Percentiles rank a stretch among this genome's conserved stretches.
Conservation (phyloP, 2,797 vertebrate species). For the Cirrhinus molitorella region DNA sequence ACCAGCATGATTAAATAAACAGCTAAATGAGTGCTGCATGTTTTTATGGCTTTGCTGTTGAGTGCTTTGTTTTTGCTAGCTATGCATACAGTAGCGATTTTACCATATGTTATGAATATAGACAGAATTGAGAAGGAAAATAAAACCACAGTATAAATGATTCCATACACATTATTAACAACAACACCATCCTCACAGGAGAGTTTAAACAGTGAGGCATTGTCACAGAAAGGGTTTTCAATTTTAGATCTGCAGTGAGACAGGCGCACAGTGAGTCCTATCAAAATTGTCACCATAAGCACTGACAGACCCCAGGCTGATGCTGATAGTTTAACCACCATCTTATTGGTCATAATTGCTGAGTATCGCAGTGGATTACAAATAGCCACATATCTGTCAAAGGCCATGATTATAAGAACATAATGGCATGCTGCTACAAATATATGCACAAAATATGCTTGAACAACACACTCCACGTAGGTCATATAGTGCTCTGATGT, state of each 20-base stretch:
- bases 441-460: slow-evolving; percentile 80
- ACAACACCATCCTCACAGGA: slow-evolving; percentile 74
- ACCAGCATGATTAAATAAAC: slow-evolving; percentile 49
- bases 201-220: slow-evolving; percentile 82
- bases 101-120: slow-evolving; percentile 54
- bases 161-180: slow-evolving; percentile 80
- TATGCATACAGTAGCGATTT: slow-evolving; percentile 33
- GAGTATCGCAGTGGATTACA: slow-evolving; percentile 77
- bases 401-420: slow-evolving; percentile 80
- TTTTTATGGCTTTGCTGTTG: slow-evolving; percentile 56
- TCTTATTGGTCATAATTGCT: slow-evolving; percentile 68
- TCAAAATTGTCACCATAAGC: slow-evolving; percentile 69
- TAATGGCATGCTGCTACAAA: slow-evolving; percentile 75
- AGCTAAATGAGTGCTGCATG: slow-evolving; percentile 49
- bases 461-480: slow-evolving; percentile 72
- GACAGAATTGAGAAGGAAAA: slow-evolving; percentile 67
- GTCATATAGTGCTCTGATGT: slow-evolving; percentile 72
- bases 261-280: slow-evolving; percentile 72
- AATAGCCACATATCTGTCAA: slow-evolving; percentile 82
- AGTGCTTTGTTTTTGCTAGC: slow-evolving; percentile 51
- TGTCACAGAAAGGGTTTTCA: slow-evolving; percentile 78
- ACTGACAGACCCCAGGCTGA: slow-evolving; percentile 59
- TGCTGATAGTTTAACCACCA: slow-evolving; percentile 69
- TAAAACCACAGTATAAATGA: slow-evolving; percentile 68
- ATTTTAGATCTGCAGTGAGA: slow-evolving; percentile 75